These are phyloP conservation scores for Clusia tigrina DNA, from an alignment of 2,888 invertebrate species.

Conservation along the genomic window DNA sequence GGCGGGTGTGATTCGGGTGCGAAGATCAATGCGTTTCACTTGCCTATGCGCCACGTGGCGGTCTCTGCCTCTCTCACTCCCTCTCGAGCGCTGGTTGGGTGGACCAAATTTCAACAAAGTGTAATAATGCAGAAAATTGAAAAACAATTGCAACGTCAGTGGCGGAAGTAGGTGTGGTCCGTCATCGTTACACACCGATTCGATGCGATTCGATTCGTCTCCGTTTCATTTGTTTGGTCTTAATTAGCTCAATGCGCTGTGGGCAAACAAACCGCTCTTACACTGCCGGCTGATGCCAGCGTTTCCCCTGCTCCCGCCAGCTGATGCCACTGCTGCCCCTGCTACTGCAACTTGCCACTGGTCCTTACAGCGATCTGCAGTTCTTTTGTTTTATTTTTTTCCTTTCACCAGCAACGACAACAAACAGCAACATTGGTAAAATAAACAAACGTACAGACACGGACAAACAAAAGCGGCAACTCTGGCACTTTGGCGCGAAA, in stretches of 20 bases:
- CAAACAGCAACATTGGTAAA: slow-evolving; percentile 4
- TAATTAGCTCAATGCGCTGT: slow-evolving; percentile 55
- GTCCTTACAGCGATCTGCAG: background rate
- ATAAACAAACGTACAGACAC: slow-evolving; percentile 13
- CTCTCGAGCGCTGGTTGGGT: background rate
- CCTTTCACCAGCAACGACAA: background rate
- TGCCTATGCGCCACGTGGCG: slow-evolving; percentile 49
- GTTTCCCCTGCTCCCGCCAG: slow-evolving; percentile 27
- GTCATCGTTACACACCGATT: background rate
- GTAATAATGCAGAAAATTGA: slow-evolving; percentile 64
- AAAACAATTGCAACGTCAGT: slow-evolving; percentile 48
- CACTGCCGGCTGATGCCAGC: background rate
- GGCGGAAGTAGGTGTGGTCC: slow-evolving; percentile 12
- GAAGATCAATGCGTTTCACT: slow-evolving; percentile 29
- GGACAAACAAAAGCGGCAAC: background rate
- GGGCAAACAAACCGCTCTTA: slow-evolving; percentile 44
- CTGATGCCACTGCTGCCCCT: slow-evolving; percentile 3
- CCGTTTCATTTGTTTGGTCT: slow-evolving; percentile 48
- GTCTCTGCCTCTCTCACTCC: slow-evolving; percentile 8
- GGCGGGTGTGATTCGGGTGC: background rate
- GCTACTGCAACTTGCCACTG: background rate
- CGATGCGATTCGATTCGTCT: slow-evolving; percentile 6
- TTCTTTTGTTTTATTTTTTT: no score
- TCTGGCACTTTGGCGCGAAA: slow-evolving; percentile 24
- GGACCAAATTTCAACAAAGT: slow-evolving; percentile 48